Evolutionary conservation across 1,140 invertebrate genomes (phyloP).

Genomic region (Heliothis virescens): DNA sequence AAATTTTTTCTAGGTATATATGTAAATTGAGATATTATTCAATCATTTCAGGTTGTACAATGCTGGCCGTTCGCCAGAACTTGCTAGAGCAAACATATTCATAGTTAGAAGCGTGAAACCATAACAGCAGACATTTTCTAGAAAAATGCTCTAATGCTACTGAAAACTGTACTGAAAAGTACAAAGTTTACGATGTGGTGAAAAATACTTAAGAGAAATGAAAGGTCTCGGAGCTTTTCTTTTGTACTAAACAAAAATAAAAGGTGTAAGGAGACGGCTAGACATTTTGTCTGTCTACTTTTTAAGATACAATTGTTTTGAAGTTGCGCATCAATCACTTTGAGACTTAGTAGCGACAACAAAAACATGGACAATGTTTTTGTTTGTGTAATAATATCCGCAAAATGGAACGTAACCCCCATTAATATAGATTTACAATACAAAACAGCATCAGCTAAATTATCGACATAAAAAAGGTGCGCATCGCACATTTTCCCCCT

Average conservation of each 20-base stretch:
- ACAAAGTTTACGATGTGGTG: no score
- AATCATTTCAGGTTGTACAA: slow-evolving; percentile 11
- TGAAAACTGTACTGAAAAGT: not conserved
- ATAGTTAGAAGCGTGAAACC: slow-evolving; percentile 5
- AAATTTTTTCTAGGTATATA: not conserved
- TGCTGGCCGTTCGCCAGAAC: not conserved
- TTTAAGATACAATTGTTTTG: no score
- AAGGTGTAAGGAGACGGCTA: no score
- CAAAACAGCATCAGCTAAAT: slow-evolving; percentile 26
- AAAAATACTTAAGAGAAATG: no score
- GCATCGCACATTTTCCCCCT: slow-evolving; percentile 7
- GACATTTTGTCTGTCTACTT: no score
- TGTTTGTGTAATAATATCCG: no score
- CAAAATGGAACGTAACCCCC: not conserved
- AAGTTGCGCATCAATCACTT: no score
- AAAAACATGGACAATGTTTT: no score
- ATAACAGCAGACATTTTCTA: slow-evolving; percentile 3
- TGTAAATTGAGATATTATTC: not conserved
- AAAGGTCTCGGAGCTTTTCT: no score
- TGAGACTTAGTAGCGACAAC: no score
- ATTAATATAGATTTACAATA: slow-evolving; percentile 31
- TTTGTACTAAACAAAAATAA: no score
- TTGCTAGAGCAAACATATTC: not conserved
- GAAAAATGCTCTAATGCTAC: not conserved
- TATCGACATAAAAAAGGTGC: not conserved